These are phyloP conservation scores for Melolontha melolontha DNA, from an alignment of 2,888 invertebrate species.

Conservation along the genomic window DNA sequence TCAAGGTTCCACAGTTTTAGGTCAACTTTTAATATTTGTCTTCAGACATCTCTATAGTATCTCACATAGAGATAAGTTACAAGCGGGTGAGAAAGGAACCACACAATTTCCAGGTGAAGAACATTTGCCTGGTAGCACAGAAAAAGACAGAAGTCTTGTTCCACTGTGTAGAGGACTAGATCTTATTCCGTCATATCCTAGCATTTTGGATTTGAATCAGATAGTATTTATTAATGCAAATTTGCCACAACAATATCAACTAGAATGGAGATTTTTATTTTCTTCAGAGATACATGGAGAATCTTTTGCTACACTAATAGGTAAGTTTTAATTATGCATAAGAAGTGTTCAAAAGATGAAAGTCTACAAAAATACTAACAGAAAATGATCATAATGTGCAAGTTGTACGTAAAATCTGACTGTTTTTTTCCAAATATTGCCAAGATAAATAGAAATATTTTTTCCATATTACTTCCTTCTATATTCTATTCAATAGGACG, in stretches of 20 bases:
- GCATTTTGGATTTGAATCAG: slow-evolving; percentile 80
- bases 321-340: slow-evolving; percentile 55
- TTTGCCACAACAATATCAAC: slow-evolving; percentile 79
- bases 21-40: slow-evolving; percentile 67
- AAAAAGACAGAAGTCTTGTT: slow-evolving; percentile 67
- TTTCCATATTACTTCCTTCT: too few relatives aligned
- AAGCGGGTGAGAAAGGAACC: slow-evolving; percentile 55
- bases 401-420: too few relatives aligned
- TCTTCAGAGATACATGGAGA: slow-evolving; percentile 90
- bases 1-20: slow-evolving; percentile 65
- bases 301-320: slow-evolving; percentile 86
- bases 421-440: not conserved
- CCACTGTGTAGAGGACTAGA: slow-evolving; percentile 74
- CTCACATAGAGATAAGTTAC: slow-evolving; percentile 67
- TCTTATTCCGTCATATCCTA: slow-evolving; percentile 81
- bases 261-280: slow-evolving; percentile 89
- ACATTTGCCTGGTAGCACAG: slow-evolving; percentile 56
- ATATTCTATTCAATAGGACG: slow-evolving; percentile 67
- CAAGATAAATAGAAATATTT: not conserved
- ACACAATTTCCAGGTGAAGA: slow-evolving; percentile 52
- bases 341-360: too few relatives aligned
- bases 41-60: slow-evolving; percentile 69
- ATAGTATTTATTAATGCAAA: slow-evolving; percentile 85
- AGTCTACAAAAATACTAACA: too few relatives aligned
- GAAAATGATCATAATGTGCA: too few relatives aligned